Percentiles rank a stretch among this genome's conserved stretches.
Evolutionary conservation across 2,113 vertebrate species (phyloP).

Genomic region (Glaucomys volans): DNA sequence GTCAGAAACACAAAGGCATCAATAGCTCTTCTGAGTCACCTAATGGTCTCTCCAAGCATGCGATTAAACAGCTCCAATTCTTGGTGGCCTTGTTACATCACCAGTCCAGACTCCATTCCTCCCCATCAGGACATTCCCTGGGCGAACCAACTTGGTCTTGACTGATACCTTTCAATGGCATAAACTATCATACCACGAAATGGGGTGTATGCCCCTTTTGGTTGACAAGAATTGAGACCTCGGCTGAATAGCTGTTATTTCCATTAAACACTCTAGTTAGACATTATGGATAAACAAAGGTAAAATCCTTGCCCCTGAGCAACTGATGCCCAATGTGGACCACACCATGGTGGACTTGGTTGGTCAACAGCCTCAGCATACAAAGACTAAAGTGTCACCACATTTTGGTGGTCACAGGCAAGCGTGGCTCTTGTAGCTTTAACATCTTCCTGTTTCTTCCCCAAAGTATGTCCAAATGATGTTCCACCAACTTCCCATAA

Average conservation of each 20-base stretch:
- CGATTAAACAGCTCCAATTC: not conserved
- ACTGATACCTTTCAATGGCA: not conserved
- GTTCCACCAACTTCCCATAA: not conserved
- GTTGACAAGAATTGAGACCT: not conserved
- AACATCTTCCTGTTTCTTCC: not conserved
- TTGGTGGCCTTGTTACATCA: not conserved
- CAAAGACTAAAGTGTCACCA: not conserved
- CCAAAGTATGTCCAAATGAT: not conserved
- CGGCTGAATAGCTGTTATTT: not conserved
- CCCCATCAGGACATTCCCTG: not conserved
- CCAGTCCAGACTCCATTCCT: not conserved
- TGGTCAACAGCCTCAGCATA: not conserved
- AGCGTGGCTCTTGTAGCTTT: not conserved
- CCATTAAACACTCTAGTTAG: not conserved
- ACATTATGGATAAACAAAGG: not conserved
- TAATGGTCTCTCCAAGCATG: not conserved
- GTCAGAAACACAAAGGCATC: not conserved
- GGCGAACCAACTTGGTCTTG: not conserved
- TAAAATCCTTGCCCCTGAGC: not conserved
- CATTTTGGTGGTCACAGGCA: not conserved
- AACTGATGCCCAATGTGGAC: not conserved
- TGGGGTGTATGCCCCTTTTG: rapidly evolving
- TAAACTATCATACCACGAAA: not conserved
- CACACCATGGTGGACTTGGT: not conserved
- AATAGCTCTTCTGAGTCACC: not conserved